Percentiles rank a stretch among this genome's conserved stretches.
These are phyloP conservation scores for Orchesellides sinensis DNA, from an alignment of 2,888 invertebrate genomes.

Conservation along the genomic window DNA sequence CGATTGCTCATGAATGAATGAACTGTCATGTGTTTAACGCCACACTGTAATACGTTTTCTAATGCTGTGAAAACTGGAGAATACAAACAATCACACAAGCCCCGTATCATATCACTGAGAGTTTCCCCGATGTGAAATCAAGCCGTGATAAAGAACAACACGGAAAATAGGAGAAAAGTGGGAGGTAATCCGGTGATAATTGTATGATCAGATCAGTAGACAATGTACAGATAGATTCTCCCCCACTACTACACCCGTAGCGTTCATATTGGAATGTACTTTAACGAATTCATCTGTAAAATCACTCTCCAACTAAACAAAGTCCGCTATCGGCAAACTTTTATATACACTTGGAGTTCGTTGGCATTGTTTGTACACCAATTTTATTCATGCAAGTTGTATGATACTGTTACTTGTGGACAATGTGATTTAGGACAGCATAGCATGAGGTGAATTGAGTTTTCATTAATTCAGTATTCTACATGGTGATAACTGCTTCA, in stretches of 20 bases:
- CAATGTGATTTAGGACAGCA: conserved; percentile 56
- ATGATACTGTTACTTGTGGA: conserved; percentile 1
- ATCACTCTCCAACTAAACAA: too few species aligned
- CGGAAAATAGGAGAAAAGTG: conserved; percentile 34
- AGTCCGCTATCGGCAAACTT: too few species aligned
- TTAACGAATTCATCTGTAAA: conserved; percentile 8
- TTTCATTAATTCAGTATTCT: conserved; percentile 59
- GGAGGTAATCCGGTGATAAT: conserved; percentile 64
- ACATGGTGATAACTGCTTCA: not conserved
- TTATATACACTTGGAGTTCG: too few species aligned
- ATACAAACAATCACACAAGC: too few species aligned
- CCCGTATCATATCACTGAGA: too few species aligned
- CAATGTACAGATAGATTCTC: not conserved
- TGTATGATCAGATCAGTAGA: conserved; percentile 65
- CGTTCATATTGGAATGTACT: conserved; percentile 43
- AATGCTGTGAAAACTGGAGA: too few species aligned
- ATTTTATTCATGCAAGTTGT: too few species aligned
- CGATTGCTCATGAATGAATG: too few species aligned
- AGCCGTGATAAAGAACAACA: not conserved
- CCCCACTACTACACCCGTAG: not conserved
- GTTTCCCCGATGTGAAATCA: not conserved
- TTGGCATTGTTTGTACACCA: too few species aligned
- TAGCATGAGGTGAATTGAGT: conserved; percentile 70
- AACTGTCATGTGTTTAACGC: too few species aligned
- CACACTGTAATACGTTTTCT: too few species aligned